Conservation (phyloP, 1,140 invertebrate genomes). For the Drosophila repletoides region DNA sequence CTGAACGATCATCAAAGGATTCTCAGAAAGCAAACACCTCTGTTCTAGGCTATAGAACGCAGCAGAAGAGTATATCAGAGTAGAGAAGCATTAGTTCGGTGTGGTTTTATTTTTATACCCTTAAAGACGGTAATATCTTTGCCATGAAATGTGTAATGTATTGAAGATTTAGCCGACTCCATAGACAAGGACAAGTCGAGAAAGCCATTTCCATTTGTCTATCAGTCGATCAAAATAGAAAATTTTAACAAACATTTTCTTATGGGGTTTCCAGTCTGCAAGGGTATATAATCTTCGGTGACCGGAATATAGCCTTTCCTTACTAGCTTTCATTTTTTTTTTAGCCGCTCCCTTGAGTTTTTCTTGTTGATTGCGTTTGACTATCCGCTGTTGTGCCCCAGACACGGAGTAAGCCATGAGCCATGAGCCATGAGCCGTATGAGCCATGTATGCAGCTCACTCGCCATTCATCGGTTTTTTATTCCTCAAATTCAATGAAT, state of each 20-base stretch:
- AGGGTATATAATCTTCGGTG: background rate
- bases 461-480: conserved; percentile 13
- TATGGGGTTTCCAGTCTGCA: background rate
- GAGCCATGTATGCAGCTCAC: conserved; percentile 11
- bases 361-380: conserved; percentile 67
- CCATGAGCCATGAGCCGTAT: background rate
- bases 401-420: conserved; percentile 8
- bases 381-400: conserved; percentile 50
- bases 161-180: too few relatives aligned
- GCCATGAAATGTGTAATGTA: too few relatives aligned
- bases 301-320: conserved; percentile 1
- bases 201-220: too few relatives aligned
- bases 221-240: too few relatives aligned
- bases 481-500: conserved; percentile 61
- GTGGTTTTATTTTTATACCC: background rate
- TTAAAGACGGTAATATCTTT: too few relatives aligned
- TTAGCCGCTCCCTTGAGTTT: conserved; percentile 41
- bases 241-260: too few relatives aligned
- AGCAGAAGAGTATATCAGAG: background rate
- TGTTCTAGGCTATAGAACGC: too few relatives aligned
- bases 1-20: too few relatives aligned
- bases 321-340: conserved; percentile 28
- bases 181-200: too few relatives aligned
- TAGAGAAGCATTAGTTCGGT: background rate
- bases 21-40: too few relatives aligned